Base-by-base conservation (phyloP, 2,113 vertebrate species). In the Melanerpes formicivorus region DNA sequence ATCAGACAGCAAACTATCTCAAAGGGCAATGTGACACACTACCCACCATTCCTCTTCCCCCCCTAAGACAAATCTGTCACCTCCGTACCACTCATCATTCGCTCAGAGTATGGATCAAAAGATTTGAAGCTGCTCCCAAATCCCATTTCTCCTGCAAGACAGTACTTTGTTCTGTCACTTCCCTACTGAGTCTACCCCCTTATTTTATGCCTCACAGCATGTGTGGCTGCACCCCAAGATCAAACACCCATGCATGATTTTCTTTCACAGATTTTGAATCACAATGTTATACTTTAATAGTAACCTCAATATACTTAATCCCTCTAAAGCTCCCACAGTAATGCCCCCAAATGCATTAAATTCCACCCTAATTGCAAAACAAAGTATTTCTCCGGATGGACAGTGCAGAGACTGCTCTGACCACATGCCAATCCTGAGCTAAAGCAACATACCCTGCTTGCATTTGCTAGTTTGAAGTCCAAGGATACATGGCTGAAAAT, bases 101-200 rank as follows among this genome's bases (percentile, higher is more conserved):
- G 9, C 93, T 95, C 93, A 90, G 87, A 96, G 69, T 52, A 32
- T 23, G 94, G 93, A 97, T 97, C 96, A 97, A 97, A 97, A 95
- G 95, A 94, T 86, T 73, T 3, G 6, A 93, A 87, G 67, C 93
- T 90, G 91, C 91, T 96, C 91, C 95, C 94, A 95, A 95, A 96
- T 97, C 95, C 94, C 96, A 96, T 94, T 95, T 91, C 96, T 97
- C 94, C 95, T 97, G 94, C 92, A 97, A 95, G 95, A 95, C 64
- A 26, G 93, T 84, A 94, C 96, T 97, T 97, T 97, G 96, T 96
- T 95, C 95, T 97, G 94, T 95, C 95, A 96, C 96, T 95, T 97
- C 92, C 96, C 96, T 83, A 95, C 94, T 69, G 90, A 93, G 96
- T 90, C 79, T 95, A 93, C 95, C 95, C 92, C 95, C 88, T 96